Evolutionary conservation across 2,888 invertebrate species (phyloP).

Genomic region (Thymelicus lineola): DNA sequence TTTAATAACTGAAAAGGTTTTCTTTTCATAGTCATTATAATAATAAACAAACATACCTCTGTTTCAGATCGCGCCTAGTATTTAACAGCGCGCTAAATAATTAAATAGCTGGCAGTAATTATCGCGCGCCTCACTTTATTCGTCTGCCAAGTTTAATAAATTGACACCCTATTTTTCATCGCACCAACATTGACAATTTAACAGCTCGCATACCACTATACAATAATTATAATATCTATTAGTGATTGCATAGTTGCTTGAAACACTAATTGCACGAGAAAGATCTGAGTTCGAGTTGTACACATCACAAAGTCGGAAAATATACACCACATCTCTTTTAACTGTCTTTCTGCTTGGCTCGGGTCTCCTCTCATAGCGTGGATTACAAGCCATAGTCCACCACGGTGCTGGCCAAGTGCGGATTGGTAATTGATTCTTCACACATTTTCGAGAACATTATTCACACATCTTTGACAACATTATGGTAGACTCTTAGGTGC

Average conservation of each 20-base stretch:
- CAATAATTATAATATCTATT: neutral
- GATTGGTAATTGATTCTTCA: no score
- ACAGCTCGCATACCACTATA: slow-evolving; percentile 30
- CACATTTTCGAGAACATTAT: no score
- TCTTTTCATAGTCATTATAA: neutral
- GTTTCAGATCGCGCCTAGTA: slow-evolving; percentile 15
- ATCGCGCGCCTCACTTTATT: slow-evolving; percentile 22
- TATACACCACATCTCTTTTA: no score
- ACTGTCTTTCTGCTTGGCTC: no score
- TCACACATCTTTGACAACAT: no score
- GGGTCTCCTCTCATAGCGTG: no score
- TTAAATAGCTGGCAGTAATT: slow-evolving; percentile 37
- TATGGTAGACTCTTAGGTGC: no score
- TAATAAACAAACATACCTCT: neutral
- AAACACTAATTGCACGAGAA: no score
- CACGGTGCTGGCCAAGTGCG: no score
- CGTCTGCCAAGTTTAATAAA: slow-evolving; percentile 38
- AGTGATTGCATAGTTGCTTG: neutral
- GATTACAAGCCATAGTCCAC: no score
- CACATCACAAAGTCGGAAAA: no score
- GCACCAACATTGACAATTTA: slow-evolving; percentile 36
- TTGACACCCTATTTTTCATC: slow-evolving; percentile 38
- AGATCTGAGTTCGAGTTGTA: no score
- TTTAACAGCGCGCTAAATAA: slow-evolving; percentile 25
- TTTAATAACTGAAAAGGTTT: neutral